Evolutionary conservation across 2,888 invertebrate species (phyloP).

Genomic region (Caenorhabditis becei): DNA sequence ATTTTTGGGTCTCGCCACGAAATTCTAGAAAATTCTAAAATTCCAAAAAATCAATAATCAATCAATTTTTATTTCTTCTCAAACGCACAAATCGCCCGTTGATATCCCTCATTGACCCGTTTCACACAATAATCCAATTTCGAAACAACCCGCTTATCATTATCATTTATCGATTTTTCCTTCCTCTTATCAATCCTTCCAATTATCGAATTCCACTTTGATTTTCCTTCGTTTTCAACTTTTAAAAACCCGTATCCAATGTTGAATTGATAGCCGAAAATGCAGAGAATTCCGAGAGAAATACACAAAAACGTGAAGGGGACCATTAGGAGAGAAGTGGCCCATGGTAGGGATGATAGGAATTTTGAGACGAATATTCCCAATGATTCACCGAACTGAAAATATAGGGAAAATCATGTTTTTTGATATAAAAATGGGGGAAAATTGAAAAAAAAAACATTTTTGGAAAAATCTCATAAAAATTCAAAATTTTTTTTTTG

Average conservation of each 20-base stretch:
- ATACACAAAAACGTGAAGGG: slow-evolving; percentile 52
- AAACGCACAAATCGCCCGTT: slow-evolving; percentile 29
- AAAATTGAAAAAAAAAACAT: no score
- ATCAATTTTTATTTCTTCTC: no score
- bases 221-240: slow-evolving; percentile 7
- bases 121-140: slow-evolving; percentile 39
- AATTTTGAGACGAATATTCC: slow-evolving; percentile 39
- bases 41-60: no score
- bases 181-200: background rate
- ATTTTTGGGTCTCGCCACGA: no score
- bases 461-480: no score
- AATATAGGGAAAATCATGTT: no score
- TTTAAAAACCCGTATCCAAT: slow-evolving; percentile 55
- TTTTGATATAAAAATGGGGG: no score
- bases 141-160: background rate
- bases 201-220: slow-evolving; percentile 26
- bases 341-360: slow-evolving; percentile 23
- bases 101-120: slow-evolving; percentile 53
- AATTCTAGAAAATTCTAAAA: no score
- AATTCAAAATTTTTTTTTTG: no score
- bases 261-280: slow-evolving; percentile 57
- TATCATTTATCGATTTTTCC: slow-evolving; percentile 1
- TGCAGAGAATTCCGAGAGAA: slow-evolving; percentile 45
- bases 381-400: slow-evolving; percentile 53
- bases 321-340: slow-evolving; percentile 20